Percentiles rank a stretch among this genome's conserved stretches.
These are phyloP conservation scores for Callosobruchus maculatus DNA, from an alignment of 2,888 invertebrate genomes.

Conservation along the genomic window DNA sequence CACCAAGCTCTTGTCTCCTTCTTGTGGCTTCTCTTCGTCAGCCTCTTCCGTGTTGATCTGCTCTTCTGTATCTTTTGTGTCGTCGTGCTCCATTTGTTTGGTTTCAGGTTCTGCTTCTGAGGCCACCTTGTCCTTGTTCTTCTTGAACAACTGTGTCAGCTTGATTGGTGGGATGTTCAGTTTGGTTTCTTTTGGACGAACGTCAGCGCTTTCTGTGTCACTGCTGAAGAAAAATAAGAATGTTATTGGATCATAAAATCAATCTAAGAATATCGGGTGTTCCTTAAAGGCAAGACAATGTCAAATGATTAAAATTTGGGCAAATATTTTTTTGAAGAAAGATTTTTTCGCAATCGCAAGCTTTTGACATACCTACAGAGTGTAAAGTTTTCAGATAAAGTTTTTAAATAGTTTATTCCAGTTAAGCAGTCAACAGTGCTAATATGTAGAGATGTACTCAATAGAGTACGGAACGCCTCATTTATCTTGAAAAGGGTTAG, in stretches of 20 bases:
- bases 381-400: too few relatives aligned
- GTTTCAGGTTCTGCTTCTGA: constrained; percentile 25
- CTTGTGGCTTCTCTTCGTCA: constrained; percentile 10
- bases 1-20: constrained; percentile 54
- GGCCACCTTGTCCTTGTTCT: constrained; percentile 33
- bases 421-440: too few relatives aligned
- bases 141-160: constrained; percentile 38
- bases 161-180: constrained; percentile 30
- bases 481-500: too few relatives aligned
- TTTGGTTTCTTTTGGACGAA: constrained; percentile 37
- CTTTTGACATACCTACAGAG: too few relatives aligned
- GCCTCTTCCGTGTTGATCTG: background rate
- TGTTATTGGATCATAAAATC: background rate
- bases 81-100: background rate
- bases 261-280: too few relatives aligned
- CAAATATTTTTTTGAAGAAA: too few relatives aligned
- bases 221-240: constrained; percentile 49
- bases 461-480: too few relatives aligned
- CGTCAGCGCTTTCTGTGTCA: constrained; percentile 65
- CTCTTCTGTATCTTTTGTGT: constrained; percentile 13
- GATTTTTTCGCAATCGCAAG: too few relatives aligned
- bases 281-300: too few relatives aligned
- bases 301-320: too few relatives aligned
- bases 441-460: too few relatives aligned
- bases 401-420: too few relatives aligned